phyloP scores from a whole-genome alignment of 2,888 invertebrate genomes.

The Oscheius sp. region DNA sequence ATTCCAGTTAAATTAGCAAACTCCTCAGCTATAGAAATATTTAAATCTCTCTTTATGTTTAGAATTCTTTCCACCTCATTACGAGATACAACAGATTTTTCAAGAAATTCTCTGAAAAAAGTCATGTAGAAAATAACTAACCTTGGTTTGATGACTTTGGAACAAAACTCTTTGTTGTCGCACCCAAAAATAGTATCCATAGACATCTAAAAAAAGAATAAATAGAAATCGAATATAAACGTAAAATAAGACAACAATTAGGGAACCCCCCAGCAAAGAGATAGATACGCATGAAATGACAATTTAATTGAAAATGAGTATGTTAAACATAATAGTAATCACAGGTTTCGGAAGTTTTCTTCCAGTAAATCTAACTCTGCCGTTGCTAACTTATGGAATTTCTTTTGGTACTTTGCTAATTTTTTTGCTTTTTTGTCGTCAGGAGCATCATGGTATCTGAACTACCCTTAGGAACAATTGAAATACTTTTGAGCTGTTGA shows the following conservation, averaged over 20 bases:
- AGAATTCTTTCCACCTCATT: neutral
- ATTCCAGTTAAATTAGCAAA: neutral
- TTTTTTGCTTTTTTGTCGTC: no score
- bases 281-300: neutral
- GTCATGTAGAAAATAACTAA: neutral
- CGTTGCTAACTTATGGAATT: no score
- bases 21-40: neutral
- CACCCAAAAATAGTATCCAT: conserved; percentile 11
- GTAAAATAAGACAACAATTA: neutral
- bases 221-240: neutral
- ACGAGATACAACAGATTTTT: neutral
- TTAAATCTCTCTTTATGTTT: neutral
- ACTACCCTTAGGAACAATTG: neutral
- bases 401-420: no score
- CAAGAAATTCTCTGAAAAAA: conserved; percentile 5
- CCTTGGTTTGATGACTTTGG: conserved; percentile 2
- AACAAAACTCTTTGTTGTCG: conserved; percentile 3
- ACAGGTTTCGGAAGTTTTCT: neutral
- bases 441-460: no score
- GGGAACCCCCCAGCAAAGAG: neutral
- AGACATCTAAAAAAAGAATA: neutral
- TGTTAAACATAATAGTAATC: neutral
- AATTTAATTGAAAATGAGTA: neutral
- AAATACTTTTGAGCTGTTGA: neutral
- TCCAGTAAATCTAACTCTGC: no score